Base-by-base conservation (phyloP, 2,797 vertebrate species). In the Psittacula derbiana region DNA sequence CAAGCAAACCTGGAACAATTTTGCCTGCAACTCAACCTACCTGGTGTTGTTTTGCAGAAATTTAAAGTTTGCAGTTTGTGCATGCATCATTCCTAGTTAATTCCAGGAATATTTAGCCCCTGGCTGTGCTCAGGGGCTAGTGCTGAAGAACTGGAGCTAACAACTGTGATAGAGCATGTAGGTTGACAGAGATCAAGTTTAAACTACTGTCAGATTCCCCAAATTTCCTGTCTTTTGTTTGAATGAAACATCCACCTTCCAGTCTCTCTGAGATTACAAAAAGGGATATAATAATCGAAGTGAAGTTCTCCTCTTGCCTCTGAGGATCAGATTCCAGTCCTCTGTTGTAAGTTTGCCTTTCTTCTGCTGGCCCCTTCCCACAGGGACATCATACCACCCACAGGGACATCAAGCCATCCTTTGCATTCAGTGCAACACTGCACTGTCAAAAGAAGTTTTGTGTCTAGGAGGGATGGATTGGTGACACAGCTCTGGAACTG, bases 171-270 rank as follows among this genome's bases (percentile, higher is more conserved):
- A 61, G 16, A 55, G 3, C 5, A 30, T 20, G 13, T 24, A 30
- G 8, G 4, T 58, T 16, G 21, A 36, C 10, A 76, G 11, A 60
- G 18, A 24, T 11, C 3, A 19, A 40, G 30, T 33, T n/a, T 19
- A 58, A 61, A 33, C 4, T 24, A 19, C 21, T 58, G 12, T n/a
- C 8, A 7, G 3, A 64, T 36, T 70, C 7, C 9, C 16, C 18
- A 71, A 7, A 73, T 62, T 15, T 36, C 11, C 18, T 53, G 40
- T 9, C 28, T 80, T 47, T 46, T 4, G 24, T 67, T 71, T 70
- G 2, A 13, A 5, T 31, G 18, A 58, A 52, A 1, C 3, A 67
- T 4, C 2, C 6, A 14, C 2, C 6, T 82, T 66, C 10, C 38
- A 61, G 17, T 6, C 6, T 3, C 6, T 83, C 19, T 74, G 36